A percentile compares a stretch with the other conserved stretches of the same genome.
These are phyloP conservation scores for Tetragonula carbonaria DNA, from an alignment of 2,888 invertebrate species.

Conservation along the genomic window DNA sequence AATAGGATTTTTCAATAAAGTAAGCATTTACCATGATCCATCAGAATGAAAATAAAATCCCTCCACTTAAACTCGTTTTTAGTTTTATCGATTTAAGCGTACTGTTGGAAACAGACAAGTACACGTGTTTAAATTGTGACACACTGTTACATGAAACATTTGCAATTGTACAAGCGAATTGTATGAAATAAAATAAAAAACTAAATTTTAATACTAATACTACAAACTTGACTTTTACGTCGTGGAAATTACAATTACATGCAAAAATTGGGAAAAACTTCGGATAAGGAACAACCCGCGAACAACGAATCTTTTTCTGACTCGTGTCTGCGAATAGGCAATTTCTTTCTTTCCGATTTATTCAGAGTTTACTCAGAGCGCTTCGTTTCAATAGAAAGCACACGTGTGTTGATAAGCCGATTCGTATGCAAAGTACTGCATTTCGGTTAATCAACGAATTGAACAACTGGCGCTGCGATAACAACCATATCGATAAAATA, in stretches of 20 bases:
- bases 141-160: not conserved
- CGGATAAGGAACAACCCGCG: not conserved
- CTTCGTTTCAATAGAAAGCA: not conserved
- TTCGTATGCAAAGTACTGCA: conserved; percentile 29
- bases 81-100: not conserved
- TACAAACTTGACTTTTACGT: not conserved
- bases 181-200: conserved; percentile 5
- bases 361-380: not conserved
- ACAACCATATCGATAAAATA: conserved; percentile 72
- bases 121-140: too few relatives aligned
- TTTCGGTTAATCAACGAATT: conserved; percentile 38
- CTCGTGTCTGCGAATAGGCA: not conserved
- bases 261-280: not conserved
- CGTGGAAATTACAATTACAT: not conserved
- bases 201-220: not conserved
- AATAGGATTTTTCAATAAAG: conserved; percentile 24
- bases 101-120: too few relatives aligned
- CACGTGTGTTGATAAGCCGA: conserved; percentile 26
- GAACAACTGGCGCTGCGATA: conserved; percentile 62
- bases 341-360: not conserved
- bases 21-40: not conserved
- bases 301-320: not conserved
- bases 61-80: not conserved
- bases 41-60: conserved; percentile 18
- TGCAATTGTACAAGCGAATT: not conserved